These are phyloP conservation scores for Tenthredo livida DNA, from an alignment of 2,888 invertebrate genomes.

Conservation along the genomic window DNA sequence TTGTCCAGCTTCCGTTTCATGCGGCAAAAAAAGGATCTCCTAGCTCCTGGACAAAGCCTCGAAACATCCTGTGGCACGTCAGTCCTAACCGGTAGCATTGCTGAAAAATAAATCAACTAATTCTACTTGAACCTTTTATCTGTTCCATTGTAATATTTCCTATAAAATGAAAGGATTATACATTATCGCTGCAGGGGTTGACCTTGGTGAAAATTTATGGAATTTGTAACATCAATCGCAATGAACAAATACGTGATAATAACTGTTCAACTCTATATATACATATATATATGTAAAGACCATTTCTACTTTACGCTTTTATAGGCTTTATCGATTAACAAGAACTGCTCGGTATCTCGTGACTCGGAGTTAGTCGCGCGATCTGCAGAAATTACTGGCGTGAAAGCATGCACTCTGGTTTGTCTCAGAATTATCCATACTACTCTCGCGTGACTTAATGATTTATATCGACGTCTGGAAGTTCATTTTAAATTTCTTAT, in stretches of 20 bases:
- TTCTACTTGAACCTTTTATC: conserved; percentile 15
- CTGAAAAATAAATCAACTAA: conserved; percentile 78
- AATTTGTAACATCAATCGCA: background rate
- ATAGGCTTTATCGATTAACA: conserved; percentile 1
- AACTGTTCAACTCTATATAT: background rate
- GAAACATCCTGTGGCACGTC: conserved; percentile 89
- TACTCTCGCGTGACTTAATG: conserved; percentile 15
- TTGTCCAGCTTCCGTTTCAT: conserved; percentile 88
- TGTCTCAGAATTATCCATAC: background rate
- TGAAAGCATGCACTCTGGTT: conserved; percentile 23
- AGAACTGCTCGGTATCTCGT: conserved; percentile 15
- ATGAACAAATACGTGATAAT: background rate
- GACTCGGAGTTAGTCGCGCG: conserved; percentile 29
- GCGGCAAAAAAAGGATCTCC: conserved; percentile 95
- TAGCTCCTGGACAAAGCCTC: conserved; percentile 91
- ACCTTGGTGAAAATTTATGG: background rate
- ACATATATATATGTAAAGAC: background rate
- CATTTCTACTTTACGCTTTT: background rate
- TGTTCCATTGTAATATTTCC: background rate
- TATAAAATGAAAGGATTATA: too few relatives aligned
- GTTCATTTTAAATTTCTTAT: background rate
- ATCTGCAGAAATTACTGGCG: conserved; percentile 2
- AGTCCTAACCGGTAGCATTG: conserved; percentile 94
- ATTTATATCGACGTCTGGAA: conserved; percentile 8
- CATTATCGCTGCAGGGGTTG: background rate